phyloP scores from a whole-genome alignment of 2,888 invertebrate genomes.

The Plebejus melissa region DNA sequence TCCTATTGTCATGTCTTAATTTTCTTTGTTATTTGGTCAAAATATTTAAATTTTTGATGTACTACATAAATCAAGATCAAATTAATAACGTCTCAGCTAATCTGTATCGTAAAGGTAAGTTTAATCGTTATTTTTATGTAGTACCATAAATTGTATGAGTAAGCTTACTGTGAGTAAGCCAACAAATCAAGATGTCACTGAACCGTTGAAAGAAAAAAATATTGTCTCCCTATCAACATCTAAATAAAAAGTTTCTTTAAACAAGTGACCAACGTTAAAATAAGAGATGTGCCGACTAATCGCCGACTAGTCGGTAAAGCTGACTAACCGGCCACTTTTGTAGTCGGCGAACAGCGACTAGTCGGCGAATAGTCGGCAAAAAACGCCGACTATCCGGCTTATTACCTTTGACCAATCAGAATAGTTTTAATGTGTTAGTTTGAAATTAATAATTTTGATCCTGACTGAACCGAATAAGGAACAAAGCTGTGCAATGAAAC shows the following conservation, averaged over 20 bases:
- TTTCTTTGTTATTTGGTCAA: not conserved
- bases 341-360: too few species aligned
- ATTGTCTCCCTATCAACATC: not conserved
- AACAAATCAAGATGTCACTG: conserved; percentile 6
- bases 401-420: too few species aligned
- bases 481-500: too few species aligned
- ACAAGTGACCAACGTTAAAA: not conserved
- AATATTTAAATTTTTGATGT: not conserved
- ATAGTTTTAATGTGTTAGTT: too few species aligned
- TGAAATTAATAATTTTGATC: too few species aligned
- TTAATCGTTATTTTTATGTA: conserved; percentile 11
- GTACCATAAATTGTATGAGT: conserved; percentile 1
- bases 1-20: not conserved
- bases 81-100: not conserved
- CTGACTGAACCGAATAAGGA: too few species aligned
- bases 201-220: conserved; percentile 1
- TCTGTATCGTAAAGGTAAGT: conserved; percentile 11
- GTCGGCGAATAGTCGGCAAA: too few species aligned
- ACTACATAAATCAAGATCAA: not conserved
- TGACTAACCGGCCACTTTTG: too few species aligned
- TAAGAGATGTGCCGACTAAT: too few species aligned
- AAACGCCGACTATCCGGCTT: too few species aligned
- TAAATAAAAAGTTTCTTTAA: not conserved
- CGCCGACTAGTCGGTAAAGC: too few species aligned
- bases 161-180: not conserved